Conservation (phyloP, 1,140 invertebrate species). For the Planococcus citri region DNA sequence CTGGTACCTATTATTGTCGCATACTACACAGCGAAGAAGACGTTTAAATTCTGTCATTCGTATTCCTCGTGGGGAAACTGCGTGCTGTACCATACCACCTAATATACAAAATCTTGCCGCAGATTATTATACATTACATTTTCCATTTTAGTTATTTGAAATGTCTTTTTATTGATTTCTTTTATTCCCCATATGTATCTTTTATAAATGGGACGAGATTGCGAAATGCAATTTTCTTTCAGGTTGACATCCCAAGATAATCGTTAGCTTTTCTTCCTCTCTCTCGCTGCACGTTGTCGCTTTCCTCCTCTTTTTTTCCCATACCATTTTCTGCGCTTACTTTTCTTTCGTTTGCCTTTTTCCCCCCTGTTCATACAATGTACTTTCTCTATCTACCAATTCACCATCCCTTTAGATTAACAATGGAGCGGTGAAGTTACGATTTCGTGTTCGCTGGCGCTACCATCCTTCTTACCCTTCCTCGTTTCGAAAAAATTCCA, state of each 20-base stretch:
- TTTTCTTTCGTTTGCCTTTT: not conserved
- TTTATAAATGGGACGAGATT: constrained; percentile 19
- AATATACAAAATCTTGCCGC: not conserved
- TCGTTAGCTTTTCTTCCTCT: not conserved
- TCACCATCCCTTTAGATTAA: not conserved
- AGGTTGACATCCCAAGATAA: constrained; percentile 17
- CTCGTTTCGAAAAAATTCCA: too few relatives aligned
- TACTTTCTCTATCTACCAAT: not conserved
- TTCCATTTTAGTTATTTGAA: constrained; percentile 20
- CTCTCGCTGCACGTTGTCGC: not conserved
- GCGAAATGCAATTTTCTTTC: constrained; percentile 19
- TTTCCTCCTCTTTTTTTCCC: not conserved
- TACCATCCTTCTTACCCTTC: too few relatives aligned
- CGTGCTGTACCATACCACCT: not conserved
- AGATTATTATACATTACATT: constrained; percentile 21
- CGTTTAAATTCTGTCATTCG: constrained; percentile 13
- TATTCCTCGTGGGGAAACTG: constrained; percentile 5
- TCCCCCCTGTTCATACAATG: not conserved
- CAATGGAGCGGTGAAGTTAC: not conserved
- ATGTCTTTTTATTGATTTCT: constrained; percentile 20
- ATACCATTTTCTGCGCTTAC: not conserved
- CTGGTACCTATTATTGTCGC: not conserved
- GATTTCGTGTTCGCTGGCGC: not conserved
- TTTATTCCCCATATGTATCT: constrained; percentile 18
- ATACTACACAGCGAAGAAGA: too few relatives aligned